Evolutionary conservation across 2,113 vertebrate genomes (phyloP).

Genomic region (Sciurus niger): DNA sequence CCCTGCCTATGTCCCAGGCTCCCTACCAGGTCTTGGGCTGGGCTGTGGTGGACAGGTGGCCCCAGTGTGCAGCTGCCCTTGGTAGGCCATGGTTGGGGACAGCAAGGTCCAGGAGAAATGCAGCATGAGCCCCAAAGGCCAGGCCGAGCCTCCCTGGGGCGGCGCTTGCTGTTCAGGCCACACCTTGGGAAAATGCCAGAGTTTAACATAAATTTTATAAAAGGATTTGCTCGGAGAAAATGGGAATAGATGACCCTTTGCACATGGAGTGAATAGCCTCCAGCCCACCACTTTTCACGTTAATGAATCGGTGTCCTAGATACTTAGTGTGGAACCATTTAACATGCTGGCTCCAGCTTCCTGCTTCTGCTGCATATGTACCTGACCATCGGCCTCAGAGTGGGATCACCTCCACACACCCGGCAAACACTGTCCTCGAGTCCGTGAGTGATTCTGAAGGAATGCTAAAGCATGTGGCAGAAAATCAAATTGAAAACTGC

Average conservation of each 20-base stretch:
- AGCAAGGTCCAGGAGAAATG: accelerated
- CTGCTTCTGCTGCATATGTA: background rate
- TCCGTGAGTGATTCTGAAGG: background rate
- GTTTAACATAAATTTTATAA: background rate
- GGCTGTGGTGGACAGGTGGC: accelerated
- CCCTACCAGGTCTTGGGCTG: background rate
- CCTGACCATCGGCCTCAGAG: background rate
- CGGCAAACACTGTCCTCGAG: background rate
- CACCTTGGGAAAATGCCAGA: conserved; percentile 72
- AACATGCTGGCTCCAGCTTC: background rate
- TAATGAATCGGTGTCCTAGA: conserved; percentile 28
- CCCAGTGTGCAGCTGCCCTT: too few relatives aligned
- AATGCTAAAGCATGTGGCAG: background rate
- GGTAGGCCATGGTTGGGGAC: too few relatives aligned
- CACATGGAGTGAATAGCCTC: background rate
- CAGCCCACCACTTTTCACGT: background rate
- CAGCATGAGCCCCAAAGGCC: accelerated
- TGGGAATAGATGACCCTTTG: background rate
- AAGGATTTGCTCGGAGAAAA: conserved; percentile 64
- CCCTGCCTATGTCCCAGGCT: accelerated
- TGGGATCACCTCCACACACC: background rate
- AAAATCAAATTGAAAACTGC: background rate
- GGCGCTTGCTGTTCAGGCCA: conserved; percentile 85
- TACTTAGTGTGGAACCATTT: background rate
- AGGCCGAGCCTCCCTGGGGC: background rate